phyloP scores from a whole-genome alignment of 2,888 invertebrate species.

The Coremacera marginata region DNA sequence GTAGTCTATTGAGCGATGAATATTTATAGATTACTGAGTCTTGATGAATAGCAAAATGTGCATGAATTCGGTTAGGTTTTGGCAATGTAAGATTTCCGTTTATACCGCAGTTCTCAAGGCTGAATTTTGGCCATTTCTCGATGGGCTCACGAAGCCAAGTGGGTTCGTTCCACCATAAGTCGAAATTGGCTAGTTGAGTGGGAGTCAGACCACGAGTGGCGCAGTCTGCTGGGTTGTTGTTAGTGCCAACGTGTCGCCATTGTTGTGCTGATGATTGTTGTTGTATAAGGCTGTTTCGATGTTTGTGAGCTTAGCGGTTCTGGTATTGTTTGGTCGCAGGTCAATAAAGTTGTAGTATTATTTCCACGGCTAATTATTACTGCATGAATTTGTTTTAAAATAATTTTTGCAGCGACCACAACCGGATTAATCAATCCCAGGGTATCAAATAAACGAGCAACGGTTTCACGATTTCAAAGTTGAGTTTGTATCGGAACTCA shows the following conservation, averaged over 20 bases:
- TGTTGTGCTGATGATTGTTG: background rate
- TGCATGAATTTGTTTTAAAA: conserved; percentile 34
- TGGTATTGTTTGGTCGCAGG: background rate
- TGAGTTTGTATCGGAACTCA: conserved; percentile 29
- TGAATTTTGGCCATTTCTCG: background rate
- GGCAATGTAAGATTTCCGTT: too few species aligned
- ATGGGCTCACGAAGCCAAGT: background rate
- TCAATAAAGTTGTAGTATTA: background rate
- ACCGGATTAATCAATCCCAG: conserved; percentile 38
- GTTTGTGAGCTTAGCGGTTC: background rate
- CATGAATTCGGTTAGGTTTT: too few species aligned
- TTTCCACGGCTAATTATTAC: background rate
- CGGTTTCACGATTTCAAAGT: conserved; percentile 32
- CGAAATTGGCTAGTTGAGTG: background rate
- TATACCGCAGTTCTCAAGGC: background rate
- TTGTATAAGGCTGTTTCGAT: conserved; percentile 7
- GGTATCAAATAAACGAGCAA: conserved; percentile 39
- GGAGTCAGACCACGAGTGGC: background rate
- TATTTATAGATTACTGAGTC: background rate
- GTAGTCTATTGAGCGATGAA: background rate
- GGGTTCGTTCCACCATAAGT: background rate
- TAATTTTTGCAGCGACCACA: conserved; percentile 37
- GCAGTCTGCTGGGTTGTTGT: background rate
- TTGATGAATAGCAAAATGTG: background rate
- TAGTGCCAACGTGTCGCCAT: background rate